A percentile compares a stretch with the other conserved stretches of the same genome.
Evolutionary conservation across 2,888 invertebrate species (phyloP).

Genomic region (Dasysyrphus albostriatus): DNA sequence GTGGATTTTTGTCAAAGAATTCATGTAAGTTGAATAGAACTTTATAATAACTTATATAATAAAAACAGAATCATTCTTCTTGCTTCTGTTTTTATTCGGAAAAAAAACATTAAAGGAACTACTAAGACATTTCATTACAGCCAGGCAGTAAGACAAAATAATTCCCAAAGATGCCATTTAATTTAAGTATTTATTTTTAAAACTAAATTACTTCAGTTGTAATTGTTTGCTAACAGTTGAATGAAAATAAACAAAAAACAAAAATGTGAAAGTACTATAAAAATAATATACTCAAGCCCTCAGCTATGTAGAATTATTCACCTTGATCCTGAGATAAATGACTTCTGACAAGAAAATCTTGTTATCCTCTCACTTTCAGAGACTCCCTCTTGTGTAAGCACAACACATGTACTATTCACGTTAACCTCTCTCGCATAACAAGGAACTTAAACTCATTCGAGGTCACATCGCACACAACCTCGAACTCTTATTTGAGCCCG

Average conservation of each 20-base stretch:
- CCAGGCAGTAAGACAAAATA: too few relatives aligned
- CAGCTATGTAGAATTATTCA: slow-evolving; percentile 29
- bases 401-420: slow-evolving; percentile 15
- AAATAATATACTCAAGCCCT: not conserved
- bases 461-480: slow-evolving; percentile 57
- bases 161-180: too few relatives aligned
- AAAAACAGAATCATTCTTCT: too few relatives aligned
- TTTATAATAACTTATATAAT: too few relatives aligned
- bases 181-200: too few relatives aligned
- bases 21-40: too few relatives aligned
- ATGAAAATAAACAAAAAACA: not conserved
- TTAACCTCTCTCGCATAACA: slow-evolving; percentile 37
- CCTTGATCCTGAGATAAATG: slow-evolving; percentile 74
- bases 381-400: not conserved
- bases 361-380: slow-evolving; percentile 69
- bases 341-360: slow-evolving; percentile 61
- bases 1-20: too few relatives aligned
- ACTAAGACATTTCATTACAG: too few relatives aligned
- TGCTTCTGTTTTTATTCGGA: too few relatives aligned
- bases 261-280: slow-evolving; percentile 41
- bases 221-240: not conserved
- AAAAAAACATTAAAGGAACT: too few relatives aligned
- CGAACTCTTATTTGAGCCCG: slow-evolving; percentile 61
- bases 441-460: slow-evolving; percentile 72
- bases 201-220: not conserved